A percentile compares a stretch with the other conserved stretches of the same genome.
Conservation (phyloP, 1,140 invertebrate genomes). For the Popillia japonica region DNA sequence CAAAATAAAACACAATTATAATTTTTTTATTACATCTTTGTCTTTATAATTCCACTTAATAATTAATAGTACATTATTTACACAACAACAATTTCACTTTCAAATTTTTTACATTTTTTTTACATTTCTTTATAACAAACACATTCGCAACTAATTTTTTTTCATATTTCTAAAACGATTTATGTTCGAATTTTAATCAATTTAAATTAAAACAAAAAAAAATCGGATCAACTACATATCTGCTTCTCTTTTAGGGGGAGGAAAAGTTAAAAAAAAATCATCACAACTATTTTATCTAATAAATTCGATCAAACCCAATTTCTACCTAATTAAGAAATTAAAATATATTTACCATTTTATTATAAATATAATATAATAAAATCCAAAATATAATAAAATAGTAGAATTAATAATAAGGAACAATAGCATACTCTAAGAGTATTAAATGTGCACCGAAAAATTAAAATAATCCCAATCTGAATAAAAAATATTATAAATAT, state of each 20-base stretch:
- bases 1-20: not conserved
- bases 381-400: too few relatives aligned
- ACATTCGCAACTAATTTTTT: not conserved
- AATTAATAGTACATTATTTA: constrained; percentile 31
- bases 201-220: too few relatives aligned
- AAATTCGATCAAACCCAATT: too few relatives aligned
- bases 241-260: too few relatives aligned
- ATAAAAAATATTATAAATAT: constrained; percentile 4
- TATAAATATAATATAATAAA: too few relatives aligned
- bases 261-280: too few relatives aligned
- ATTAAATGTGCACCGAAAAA: not conserved
- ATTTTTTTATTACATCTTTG: constrained; percentile 12
- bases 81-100: constrained; percentile 29
- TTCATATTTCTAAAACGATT: not conserved
- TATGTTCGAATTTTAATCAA: too few relatives aligned
- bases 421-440: not conserved
- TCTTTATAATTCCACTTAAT: constrained; percentile 24
- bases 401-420: constrained; percentile 5
- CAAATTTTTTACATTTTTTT: not conserved
- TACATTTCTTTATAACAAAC: constrained; percentile 10
- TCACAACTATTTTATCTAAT: too few relatives aligned
- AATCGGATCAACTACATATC: too few relatives aligned
- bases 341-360: too few relatives aligned
- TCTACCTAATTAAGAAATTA: too few relatives aligned
- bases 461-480: not conserved